phyloP scores from a whole-genome alignment of 2,113 vertebrate genomes.

The Balaeniceps rex region DNA sequence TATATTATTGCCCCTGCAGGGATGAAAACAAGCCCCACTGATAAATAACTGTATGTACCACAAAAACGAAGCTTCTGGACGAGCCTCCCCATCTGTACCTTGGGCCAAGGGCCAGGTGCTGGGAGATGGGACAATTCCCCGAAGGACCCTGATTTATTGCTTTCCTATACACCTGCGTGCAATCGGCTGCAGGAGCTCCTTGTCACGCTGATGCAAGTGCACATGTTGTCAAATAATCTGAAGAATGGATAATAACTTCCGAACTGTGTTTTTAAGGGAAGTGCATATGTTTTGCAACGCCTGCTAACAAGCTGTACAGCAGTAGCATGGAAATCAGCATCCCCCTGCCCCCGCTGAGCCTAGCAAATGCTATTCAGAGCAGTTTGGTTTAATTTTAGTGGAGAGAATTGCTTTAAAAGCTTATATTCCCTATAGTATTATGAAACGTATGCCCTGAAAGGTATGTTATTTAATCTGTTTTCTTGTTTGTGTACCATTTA shows the following conservation, averaged over 20 bases:
- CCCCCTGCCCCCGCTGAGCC: neutral
- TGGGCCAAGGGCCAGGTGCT: neutral
- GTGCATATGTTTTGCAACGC: neutral
- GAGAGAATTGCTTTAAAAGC: conserved; percentile 19
- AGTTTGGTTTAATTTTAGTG: conserved; percentile 26
- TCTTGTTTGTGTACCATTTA: neutral
- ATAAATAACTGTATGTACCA: neutral
- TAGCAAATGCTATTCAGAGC: neutral
- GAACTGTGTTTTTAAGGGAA: neutral
- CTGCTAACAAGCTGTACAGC: neutral
- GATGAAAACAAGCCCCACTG: neutral
- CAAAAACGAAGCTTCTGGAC: neutral
- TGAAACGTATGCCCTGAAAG: conserved; percentile 1
- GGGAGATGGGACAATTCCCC: neutral
- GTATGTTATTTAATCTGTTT: neutral
- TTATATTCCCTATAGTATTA: neutral
- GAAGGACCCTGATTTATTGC: neutral
- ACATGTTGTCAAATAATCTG: neutral
- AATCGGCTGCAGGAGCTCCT: neutral
- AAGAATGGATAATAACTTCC: neutral
- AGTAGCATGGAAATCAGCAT: neutral
- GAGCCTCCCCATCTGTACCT: neutral
- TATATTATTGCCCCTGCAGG: neutral
- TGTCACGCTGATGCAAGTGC: neutral
- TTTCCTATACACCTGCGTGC: fast-evolving